Percentiles rank a stretch among this genome's conserved stretches.
Conservation (phyloP, 2,113 vertebrate genomes). For the Pseudorectes ferrugineus region DNA sequence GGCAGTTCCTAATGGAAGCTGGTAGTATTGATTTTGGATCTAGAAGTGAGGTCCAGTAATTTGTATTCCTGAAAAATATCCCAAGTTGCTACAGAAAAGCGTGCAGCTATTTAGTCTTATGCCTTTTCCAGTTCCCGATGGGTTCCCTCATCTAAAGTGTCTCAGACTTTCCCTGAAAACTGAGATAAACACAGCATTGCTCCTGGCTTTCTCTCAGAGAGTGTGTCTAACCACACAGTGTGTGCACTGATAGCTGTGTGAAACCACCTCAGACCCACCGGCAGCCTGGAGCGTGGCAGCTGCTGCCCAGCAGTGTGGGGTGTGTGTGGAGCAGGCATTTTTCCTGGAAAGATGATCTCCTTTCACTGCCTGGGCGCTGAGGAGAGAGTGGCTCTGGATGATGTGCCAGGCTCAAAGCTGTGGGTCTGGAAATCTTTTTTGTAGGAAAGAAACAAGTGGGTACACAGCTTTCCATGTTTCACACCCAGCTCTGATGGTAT, state of each 20-base stretch:
- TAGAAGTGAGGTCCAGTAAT: background rate
- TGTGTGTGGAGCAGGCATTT: background rate
- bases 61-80: background rate
- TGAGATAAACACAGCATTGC: background rate
- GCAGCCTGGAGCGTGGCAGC: background rate
- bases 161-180: background rate
- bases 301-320: background rate
- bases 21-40: background rate
- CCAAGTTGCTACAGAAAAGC: background rate
- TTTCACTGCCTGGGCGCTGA: background rate
- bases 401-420: background rate
- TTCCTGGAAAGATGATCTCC: background rate
- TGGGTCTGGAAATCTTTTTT: background rate
- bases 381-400: background rate
- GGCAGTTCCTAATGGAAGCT: background rate
- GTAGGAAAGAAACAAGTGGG: background rate
- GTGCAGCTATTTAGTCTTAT: background rate
- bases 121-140: background rate
- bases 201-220: background rate
- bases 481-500: background rate
- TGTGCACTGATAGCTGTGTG: background rate
- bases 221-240: background rate
- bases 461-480: background rate
- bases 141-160: rapidly evolving
- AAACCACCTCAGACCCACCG: background rate